phyloP scores from a whole-genome alignment of 2,888 invertebrate species.

The Acleris sparsana region DNA sequence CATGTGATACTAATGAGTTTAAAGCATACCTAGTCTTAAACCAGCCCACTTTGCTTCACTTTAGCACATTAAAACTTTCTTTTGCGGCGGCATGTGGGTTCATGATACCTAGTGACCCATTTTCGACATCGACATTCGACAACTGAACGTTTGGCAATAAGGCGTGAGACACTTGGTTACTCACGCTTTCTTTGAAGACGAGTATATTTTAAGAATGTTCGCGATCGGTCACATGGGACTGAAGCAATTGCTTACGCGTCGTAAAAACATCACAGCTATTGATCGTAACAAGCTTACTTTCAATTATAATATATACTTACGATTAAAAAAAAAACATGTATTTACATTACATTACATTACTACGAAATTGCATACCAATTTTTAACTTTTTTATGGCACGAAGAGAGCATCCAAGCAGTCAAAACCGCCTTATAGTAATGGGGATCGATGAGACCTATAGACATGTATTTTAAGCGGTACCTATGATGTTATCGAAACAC shows the following conservation, averaged over 20 bases:
- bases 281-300: conserved; percentile 5
- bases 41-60: conserved; percentile 17
- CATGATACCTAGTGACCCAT: conserved; percentile 75
- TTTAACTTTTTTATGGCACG: too few species aligned
- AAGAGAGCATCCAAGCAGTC: too few species aligned
- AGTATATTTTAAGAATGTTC: conserved; percentile 52
- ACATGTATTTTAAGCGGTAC: too few species aligned
- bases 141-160: conserved; percentile 66
- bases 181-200: conserved; percentile 56
- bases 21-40: conserved; percentile 8
- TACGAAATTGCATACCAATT: too few species aligned
- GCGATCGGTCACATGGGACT: conserved; percentile 16
- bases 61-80: conserved; percentile 40
- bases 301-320: conserved; percentile 8
- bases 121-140: conserved; percentile 71
- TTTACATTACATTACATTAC: background rate
- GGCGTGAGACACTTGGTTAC: conserved; percentile 61
- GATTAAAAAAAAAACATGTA: background rate
- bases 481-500: too few species aligned
- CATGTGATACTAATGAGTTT: conserved; percentile 13
- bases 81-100: conserved; percentile 69
- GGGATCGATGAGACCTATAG: too few species aligned
- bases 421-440: too few species aligned
- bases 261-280: conserved; percentile 22
- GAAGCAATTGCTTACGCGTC: conserved; percentile 20